Conservation (phyloP, 2,113 vertebrate genomes). For the Anhinga rufa region DNA sequence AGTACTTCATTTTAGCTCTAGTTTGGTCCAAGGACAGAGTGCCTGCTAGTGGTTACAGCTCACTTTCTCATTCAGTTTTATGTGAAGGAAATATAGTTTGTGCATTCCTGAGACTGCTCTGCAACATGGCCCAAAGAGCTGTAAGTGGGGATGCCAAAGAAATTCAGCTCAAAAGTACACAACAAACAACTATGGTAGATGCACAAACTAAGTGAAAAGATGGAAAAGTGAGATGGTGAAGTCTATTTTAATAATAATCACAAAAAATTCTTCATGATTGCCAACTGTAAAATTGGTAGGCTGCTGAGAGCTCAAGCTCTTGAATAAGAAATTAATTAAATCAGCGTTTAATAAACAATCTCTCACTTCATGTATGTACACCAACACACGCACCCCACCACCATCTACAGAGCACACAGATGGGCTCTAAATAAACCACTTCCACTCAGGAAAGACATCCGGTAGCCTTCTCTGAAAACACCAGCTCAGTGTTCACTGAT, state of each 20-base stretch:
- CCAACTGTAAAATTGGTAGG: neutral
- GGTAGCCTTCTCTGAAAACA: neutral
- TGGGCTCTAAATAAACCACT: neutral
- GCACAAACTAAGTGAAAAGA: neutral
- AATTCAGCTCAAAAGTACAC: neutral
- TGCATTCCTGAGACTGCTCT: neutral
- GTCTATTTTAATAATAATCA: neutral
- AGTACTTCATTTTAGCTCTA: neutral
- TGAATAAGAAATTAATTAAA: neutral
- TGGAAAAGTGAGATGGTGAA: neutral
- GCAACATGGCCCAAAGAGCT: neutral
- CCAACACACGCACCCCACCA: neutral
- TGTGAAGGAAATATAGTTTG: neutral
- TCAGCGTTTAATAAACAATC: neutral
- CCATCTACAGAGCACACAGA: neutral
- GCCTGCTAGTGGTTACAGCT: neutral
- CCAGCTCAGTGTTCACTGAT: neutral
- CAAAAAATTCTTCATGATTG: neutral
- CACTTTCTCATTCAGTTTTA: neutral
- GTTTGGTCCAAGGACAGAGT: neutral
- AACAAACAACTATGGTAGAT: neutral
- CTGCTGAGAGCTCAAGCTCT: neutral
- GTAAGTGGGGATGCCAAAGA: neutral
- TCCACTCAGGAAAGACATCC: neutral
- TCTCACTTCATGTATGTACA: neutral